These are phyloP conservation scores for Limnephilus auricula DNA, from an alignment of 2,888 invertebrate species.

Conservation along the genomic window DNA sequence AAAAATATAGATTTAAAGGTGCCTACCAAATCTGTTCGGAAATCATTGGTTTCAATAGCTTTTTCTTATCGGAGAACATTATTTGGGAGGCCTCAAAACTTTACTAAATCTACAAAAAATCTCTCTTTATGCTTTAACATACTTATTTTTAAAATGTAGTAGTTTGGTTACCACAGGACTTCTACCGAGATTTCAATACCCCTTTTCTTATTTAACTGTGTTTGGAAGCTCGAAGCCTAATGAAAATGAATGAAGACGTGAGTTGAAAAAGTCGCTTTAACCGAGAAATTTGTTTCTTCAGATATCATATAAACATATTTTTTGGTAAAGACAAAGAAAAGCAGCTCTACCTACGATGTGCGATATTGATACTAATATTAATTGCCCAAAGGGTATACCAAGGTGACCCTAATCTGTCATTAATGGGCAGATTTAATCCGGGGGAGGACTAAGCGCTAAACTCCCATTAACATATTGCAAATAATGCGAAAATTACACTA, in stretches of 20 bases:
- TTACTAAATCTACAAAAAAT: no score
- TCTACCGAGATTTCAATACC: background rate
- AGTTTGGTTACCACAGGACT: background rate
- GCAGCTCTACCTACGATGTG: background rate
- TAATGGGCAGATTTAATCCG: constrained; percentile 21
- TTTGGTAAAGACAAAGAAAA: background rate
- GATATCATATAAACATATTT: no score
- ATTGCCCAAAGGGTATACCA: background rate
- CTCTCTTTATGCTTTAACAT: no score
- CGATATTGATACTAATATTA: background rate
- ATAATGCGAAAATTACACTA: constrained; percentile 1
- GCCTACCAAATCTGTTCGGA: background rate
- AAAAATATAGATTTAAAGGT: background rate
- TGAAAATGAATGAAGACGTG: no score
- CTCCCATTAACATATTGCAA: background rate
- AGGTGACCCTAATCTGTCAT: constrained; percentile 14
- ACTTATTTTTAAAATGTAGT: no score
- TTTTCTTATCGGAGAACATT: no score
- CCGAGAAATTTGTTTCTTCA: no score
- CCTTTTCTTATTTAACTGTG: background rate
- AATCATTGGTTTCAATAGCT: background rate
- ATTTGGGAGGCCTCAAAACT: no score
- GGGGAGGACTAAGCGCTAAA: background rate
- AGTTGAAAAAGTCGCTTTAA: no score
- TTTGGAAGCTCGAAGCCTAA: no score